phyloP scores from a whole-genome alignment of 2,797 vertebrate genomes.

The Synaphobranchus kaupii region DNA sequence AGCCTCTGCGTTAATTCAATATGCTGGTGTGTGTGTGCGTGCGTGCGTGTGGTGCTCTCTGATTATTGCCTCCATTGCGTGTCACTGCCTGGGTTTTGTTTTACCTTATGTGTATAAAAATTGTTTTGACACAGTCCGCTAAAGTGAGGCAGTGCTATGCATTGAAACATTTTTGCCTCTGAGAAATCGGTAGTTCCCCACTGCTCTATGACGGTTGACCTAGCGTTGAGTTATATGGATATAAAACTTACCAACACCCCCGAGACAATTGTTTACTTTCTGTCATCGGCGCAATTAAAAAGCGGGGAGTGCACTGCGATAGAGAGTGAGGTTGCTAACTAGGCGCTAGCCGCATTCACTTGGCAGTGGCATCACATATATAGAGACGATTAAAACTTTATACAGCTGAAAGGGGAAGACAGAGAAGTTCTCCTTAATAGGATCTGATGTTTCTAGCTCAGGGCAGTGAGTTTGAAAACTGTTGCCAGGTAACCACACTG shows the following conservation, averaged over 20 bases:
- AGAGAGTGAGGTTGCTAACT: conserved; percentile 48
- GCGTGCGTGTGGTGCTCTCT: neutral
- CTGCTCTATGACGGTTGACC: neutral
- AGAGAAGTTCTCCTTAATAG: conserved; percentile 68
- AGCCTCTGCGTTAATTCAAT: conserved; percentile 35
- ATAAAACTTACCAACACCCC: too few species aligned
- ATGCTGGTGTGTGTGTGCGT: neutral
- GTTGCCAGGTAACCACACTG: conserved; percentile 70
- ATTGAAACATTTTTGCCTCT: conserved; percentile 52
- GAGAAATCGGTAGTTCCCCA: neutral
- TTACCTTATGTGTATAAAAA: conserved; percentile 1
- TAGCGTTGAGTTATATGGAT: neutral
- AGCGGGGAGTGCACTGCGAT: neutral
- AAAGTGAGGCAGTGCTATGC: conserved; percentile 33
- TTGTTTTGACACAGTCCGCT: conserved; percentile 21
- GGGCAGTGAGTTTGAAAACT: conserved; percentile 54
- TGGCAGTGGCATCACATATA: conserved; percentile 47
- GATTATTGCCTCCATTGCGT: too few species aligned
- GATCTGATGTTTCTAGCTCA: conserved; percentile 67
- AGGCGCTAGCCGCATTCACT: conserved; percentile 55
- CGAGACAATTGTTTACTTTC: neutral
- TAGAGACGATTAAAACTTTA: conserved; percentile 63
- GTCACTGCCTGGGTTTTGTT: neutral
- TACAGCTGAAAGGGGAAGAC: conserved; percentile 56
- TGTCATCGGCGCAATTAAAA: neutral